Evolutionary conservation across 1,140 invertebrate species (phyloP).

Genomic region (Cheumatopsyche charites): DNA sequence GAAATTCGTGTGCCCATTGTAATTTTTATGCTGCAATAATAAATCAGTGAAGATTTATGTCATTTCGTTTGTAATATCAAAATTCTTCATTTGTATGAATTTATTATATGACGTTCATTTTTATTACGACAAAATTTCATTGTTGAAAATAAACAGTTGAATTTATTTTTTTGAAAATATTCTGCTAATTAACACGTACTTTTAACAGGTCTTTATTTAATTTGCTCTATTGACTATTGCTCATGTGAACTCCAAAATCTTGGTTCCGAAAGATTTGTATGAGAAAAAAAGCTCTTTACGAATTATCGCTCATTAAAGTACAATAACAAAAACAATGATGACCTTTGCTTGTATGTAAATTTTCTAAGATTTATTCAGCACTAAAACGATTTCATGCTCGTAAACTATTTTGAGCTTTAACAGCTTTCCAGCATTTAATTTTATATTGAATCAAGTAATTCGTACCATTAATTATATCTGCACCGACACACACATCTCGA

Average conservation of each 20-base stretch:
- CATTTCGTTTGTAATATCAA: no score
- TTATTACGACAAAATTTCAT: no score
- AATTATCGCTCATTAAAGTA: constrained; percentile 6
- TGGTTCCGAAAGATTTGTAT: background rate
- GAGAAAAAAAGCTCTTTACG: background rate
- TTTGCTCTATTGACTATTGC: background rate
- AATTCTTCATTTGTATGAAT: no score
- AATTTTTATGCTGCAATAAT: background rate
- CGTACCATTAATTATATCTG: no score
- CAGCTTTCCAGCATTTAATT: no score
- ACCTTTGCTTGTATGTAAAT: background rate
- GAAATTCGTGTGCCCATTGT: constrained; percentile 6
- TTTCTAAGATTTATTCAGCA: constrained; percentile 8
- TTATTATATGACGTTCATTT: no score
- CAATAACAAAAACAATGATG: background rate
- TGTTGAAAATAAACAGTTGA: no score
- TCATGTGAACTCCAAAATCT: background rate
- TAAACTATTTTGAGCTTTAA: background rate
- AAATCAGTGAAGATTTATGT: no score
- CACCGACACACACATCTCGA: no score
- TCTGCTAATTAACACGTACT: background rate
- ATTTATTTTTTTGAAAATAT: background rate
- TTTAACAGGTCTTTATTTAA: background rate
- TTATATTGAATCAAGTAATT: no score
- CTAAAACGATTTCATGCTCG: background rate